Base-by-base conservation (phyloP, 2,888 invertebrate genomes). In the Rugalucina vietnamica region DNA sequence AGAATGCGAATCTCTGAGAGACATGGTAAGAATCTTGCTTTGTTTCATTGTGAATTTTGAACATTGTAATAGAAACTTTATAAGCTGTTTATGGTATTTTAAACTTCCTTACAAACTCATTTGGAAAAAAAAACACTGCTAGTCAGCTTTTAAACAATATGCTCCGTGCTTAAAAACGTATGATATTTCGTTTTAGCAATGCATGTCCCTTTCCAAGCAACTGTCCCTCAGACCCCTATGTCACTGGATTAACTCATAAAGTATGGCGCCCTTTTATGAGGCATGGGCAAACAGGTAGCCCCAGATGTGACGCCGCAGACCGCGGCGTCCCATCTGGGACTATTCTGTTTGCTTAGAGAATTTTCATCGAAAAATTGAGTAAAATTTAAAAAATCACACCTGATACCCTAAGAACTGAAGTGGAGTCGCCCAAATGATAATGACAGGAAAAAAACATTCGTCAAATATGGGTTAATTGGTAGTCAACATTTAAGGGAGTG, bases 401-500 rank as follows among this genome's bases (percentile, higher is more conserved):
- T n/a, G n/a, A n/a, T n/a, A n/a, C n/a, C n/a, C n/a, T n/a, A n/a
- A n/a, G n/a, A n/a, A n/a, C n/a, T n/a, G n/a, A n/a, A n/a, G n/a
- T n/a, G n/a, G n/a, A n/a, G n/a, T n/a, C n/a, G n/a, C n/a, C n/a
- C n/a, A n/a, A n/a, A n/a, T n/a, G n/a, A n/a, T n/a, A n/a, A n/a
- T n/a, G n/a, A n/a, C n/a, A n/a, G n/a, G n/a, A n/a, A n/a, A n/a
- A n/a, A n/a, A n/a, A n/a, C n/a, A n/a, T n/a, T n/a, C n/a, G n/a
- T n/a, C n/a, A n/a, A n/a, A n/a, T n/a, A n/a, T n/a, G n/a, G n/a
- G n/a, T n/a, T n/a, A n/a, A n/a, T n/a, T n/a, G n/a, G n/a, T n/a
- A n/a, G n/a, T n/a, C 57, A 32, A 37, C n/a, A 32, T 84, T 87
- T 5, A 88, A 92, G 92, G 90, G 88, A 29, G 91, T 91, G 5